Conservation (phyloP, 2,797 vertebrate species). For the Phalanger gymnotis region DNA sequence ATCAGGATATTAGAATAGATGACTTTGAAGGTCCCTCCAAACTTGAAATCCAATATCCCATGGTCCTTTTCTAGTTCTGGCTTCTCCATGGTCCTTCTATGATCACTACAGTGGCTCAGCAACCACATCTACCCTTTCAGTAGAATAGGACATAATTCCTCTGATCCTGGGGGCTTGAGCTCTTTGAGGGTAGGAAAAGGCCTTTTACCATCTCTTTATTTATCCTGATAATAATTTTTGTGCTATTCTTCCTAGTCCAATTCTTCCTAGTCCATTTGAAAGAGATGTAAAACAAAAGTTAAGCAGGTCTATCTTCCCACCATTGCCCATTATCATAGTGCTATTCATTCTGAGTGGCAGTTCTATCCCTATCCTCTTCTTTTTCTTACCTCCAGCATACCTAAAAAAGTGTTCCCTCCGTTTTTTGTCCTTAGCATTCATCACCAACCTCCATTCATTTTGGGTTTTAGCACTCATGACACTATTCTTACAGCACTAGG, state of each 20-base stretch:
- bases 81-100: neutral
- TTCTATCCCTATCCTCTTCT: neutral
- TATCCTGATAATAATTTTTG: neutral
- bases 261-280: neutral
- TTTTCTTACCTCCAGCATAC: neutral
- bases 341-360: neutral
- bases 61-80: neutral
- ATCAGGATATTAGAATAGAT: neutral
- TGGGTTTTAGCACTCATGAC: neutral
- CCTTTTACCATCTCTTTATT: neutral
- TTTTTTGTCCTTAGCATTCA: neutral
- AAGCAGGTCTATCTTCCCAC: neutral
- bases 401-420: neutral
- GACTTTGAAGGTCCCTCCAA: neutral
- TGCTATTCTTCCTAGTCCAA: neutral
- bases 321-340: neutral
- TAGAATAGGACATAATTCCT: neutral
- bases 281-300: neutral
- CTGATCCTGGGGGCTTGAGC: neutral
- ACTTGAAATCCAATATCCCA: neutral
- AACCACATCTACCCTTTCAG: neutral
- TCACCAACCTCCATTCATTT: neutral
- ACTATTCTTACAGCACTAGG: neutral
- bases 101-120: neutral
- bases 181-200: neutral